A percentile compares a stretch with the other conserved stretches of the same genome.
These are phyloP conservation scores for Lophotis ruficrista DNA, from an alignment of 2,113 vertebrate species.

Conservation along the genomic window DNA sequence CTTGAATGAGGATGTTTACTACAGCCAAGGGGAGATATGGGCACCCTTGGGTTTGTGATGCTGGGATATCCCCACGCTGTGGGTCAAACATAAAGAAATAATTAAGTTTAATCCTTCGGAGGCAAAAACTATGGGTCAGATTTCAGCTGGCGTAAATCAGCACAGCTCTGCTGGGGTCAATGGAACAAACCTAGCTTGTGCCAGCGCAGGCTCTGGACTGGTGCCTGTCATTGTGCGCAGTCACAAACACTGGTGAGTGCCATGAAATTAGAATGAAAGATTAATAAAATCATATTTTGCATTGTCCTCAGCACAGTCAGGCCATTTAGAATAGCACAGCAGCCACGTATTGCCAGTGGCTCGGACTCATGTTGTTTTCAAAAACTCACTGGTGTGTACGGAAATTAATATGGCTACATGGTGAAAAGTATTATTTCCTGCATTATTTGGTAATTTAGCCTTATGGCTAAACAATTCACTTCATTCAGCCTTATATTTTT, in stretches of 20 bases:
- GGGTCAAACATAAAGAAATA: not conserved
- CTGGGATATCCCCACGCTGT: not conserved
- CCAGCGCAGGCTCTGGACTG: slow-evolving; percentile 31
- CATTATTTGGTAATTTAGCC: slow-evolving; percentile 4
- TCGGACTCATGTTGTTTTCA: slow-evolving; percentile 1
- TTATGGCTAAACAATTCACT: not conserved
- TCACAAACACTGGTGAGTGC: slow-evolving; percentile 3
- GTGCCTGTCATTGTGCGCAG: slow-evolving; percentile 37
- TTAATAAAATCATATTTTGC: slow-evolving; percentile 38
- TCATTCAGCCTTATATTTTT: not conserved
- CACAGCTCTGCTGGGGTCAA: slow-evolving; percentile 14
- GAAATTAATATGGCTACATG: slow-evolving; percentile 25
- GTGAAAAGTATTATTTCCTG: slow-evolving; percentile 48
- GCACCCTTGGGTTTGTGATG: not conserved
- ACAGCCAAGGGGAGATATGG: not conserved
- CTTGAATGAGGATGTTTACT: not conserved
- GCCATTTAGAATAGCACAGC: not conserved
- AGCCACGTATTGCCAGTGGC: not conserved
- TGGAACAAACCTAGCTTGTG: slow-evolving; percentile 13
- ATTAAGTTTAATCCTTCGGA: not conserved
- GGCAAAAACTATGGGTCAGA: not conserved
- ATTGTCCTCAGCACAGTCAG: slow-evolving; percentile 44
- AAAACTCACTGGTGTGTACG: not conserved
- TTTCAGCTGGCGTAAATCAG: slow-evolving; percentile 34
- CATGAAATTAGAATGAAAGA: slow-evolving; percentile 32